Base-by-base conservation (phyloP, 2,797 vertebrate species). In the Gambelia wislizenii region DNA sequence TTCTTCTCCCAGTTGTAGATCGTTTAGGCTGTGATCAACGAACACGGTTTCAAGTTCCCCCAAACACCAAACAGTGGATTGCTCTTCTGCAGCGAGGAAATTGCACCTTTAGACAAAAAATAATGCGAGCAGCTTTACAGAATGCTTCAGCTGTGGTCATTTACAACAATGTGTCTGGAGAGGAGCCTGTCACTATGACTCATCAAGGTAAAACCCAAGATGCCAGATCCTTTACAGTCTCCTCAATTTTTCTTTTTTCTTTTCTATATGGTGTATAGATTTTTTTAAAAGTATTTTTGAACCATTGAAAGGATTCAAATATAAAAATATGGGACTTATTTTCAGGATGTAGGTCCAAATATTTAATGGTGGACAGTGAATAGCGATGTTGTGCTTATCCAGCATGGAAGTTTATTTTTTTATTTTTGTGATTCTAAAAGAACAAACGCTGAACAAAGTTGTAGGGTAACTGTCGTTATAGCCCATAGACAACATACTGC, bases 61-160 rank as follows among this genome's bases (percentile, higher is more conserved):
- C 98, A 0, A 98, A 98, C 81, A 98, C 96, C 59, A 97, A 98
- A 94, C 98, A 98, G 94, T 99, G 99, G 99, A 98, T 99, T 85
- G 99, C 99, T 86, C 97, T 99, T 90, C 96, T 99, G 36, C 98
- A 99, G 95, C 96, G 99, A 91, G 99, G 99, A 77, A 99, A 99
- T 94, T 99, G 99, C 91, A 99, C 98, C 0, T 99, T 99, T 92
- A 98, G 97, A 91, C 98, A 99, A 96, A 99, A 99, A 97, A 99
- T 99, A 93, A 97, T 99, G 79, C 97, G 98, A 92, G 99, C 99
- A 0, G 98, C 98, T 3, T 97, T 98, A 33, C 98, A 98, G 93
- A 99, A 98, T 89, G 99, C 99, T 83, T 97, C 98, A 0, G 99
- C 98, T 0, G 99, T 99, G 80, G 98, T 99, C 92, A 98, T 99